Evolutionary conservation across 2,797 vertebrate genomes (phyloP).

Genomic region (Choloepus didactylus): DNA sequence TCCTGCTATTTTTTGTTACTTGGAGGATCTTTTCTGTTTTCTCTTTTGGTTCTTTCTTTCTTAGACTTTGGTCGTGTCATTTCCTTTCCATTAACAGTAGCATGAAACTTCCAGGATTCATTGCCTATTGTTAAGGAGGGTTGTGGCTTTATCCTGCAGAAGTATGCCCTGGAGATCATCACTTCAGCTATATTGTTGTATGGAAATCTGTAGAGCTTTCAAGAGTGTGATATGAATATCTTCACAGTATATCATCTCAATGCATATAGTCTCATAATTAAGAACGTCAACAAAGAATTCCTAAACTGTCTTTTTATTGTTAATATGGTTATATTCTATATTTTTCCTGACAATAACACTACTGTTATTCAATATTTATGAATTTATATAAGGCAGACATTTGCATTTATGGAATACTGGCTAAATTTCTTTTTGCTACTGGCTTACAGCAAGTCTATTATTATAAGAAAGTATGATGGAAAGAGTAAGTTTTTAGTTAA

Average conservation of each 20-base stretch:
- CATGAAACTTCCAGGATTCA: neutral
- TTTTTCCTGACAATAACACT: constrained; percentile 17
- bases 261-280: neutral
- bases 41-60: constrained; percentile 3
- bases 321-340: neutral
- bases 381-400: neutral
- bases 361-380: neutral
- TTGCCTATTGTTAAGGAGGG: neutral
- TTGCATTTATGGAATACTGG: constrained; percentile 18
- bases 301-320: neutral
- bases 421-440: neutral
- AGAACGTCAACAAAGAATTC: neutral
- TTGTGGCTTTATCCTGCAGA: neutral
- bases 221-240: neutral
- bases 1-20: neutral
- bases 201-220: neutral
- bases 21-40: neutral
- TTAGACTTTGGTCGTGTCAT: neutral
- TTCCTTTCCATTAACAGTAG: neutral
- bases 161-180: neutral
- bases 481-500: constrained; percentile 1
- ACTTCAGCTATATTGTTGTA: neutral
- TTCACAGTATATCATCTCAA: neutral
- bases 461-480: constrained; percentile 16
- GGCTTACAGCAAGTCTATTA: constrained; percentile 6